Evolutionary conservation across 2,113 vertebrate genomes (phyloP), one percentile per base, ranked within the genome.

Genomic region (Pleuronectes platessa): DNA sequence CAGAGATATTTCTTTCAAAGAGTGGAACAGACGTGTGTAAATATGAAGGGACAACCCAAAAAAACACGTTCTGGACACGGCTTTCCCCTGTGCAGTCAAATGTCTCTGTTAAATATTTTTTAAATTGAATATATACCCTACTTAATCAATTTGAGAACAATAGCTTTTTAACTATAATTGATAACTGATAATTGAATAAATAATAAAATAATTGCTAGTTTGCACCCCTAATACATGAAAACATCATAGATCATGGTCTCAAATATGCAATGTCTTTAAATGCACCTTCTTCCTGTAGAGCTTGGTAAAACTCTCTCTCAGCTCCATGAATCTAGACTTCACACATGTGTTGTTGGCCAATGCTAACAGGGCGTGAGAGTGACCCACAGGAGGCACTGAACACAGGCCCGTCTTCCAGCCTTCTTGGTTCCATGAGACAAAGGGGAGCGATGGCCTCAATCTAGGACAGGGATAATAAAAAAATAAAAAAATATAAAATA

Each of bases 361-460:
- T 26, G 97, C 95, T 62, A 99, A 80, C 61, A 99, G 90, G 0
- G 97, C 97, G 90, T 97, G 96, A 5, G 95, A 90, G 90, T 97
- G 97, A 42, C 96, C 97, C 27, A 98, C 96, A 0, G 98, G 97
- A 62, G 98, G 96, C 8, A 98, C 94, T 0, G 98, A 97, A 84
- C 98, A 99, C 71, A 99, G 92, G 59, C 97, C 93, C 0, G 97
- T 98, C 91, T 99, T 99, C 97, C 97, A 99, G 55, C 97, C 98
- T 82, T 99, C 97, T 91, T 96, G 96, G 91, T 98, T 99, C 98
- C 98, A 99, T 1, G 95, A 96, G 5, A 98, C 93, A 82, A 99
- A 99, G 0, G 93, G 94, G 68, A 99, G 94, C 14, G 93, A 95
- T 66, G 96, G 95, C 73, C 95, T 98, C 70, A 99, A 92, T 74